These are phyloP conservation scores for Zoanthus sansibaricus DNA, from an alignment of 92 coral and sea anemone genomes.

Conservation along the genomic window DNA sequence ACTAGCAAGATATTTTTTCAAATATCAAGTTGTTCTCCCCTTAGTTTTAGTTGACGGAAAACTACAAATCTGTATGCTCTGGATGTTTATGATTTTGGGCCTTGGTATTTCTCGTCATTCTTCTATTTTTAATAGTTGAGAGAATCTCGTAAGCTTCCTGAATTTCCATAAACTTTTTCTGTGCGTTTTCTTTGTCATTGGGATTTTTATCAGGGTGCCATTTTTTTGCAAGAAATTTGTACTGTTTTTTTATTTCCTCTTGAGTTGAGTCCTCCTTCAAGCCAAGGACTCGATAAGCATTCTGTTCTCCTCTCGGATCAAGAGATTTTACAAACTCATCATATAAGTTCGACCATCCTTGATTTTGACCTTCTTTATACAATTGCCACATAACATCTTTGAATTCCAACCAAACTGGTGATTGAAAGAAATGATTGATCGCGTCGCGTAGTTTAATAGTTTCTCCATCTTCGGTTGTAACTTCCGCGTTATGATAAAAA, in stretches of 20 bases:
- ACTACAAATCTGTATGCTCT: slow-evolving; percentile 75
- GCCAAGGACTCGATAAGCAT: slow-evolving; percentile 88
- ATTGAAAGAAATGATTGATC: slow-evolving; percentile 91
- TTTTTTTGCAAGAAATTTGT: slow-evolving; percentile 89
- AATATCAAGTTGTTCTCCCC: too few relatives aligned
- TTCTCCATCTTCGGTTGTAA: slow-evolving; percentile 97
- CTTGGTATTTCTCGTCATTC: slow-evolving; percentile 81
- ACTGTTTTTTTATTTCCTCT: slow-evolving; percentile 86
- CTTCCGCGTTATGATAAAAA: slow-evolving; percentile 94
- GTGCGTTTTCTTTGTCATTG: slow-evolving; percentile 84
- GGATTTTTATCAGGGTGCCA: slow-evolving; percentile 94
- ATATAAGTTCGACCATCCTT: slow-evolving; percentile 97
- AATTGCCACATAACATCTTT: slow-evolving; percentile 90
- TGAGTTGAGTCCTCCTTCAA: slow-evolving; percentile 88
- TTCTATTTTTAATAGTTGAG: slow-evolving; percentile 78
- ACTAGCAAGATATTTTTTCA: too few relatives aligned
- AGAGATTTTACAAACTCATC: slow-evolving; percentile 96
- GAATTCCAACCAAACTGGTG: slow-evolving; percentile 98
- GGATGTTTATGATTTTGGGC: slow-evolving; percentile 62
- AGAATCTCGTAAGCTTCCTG: slow-evolving; percentile 97
- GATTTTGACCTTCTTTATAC: slow-evolving; percentile 87
- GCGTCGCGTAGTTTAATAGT: slow-evolving; percentile 96
- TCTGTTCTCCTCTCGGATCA: slow-evolving; percentile 99
- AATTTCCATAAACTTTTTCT: slow-evolving; percentile 91
- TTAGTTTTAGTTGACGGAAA: too few relatives aligned